These are phyloP conservation scores for Halictus ligatus DNA, from an alignment of 2,888 invertebrate genomes.

Conservation along the genomic window DNA sequence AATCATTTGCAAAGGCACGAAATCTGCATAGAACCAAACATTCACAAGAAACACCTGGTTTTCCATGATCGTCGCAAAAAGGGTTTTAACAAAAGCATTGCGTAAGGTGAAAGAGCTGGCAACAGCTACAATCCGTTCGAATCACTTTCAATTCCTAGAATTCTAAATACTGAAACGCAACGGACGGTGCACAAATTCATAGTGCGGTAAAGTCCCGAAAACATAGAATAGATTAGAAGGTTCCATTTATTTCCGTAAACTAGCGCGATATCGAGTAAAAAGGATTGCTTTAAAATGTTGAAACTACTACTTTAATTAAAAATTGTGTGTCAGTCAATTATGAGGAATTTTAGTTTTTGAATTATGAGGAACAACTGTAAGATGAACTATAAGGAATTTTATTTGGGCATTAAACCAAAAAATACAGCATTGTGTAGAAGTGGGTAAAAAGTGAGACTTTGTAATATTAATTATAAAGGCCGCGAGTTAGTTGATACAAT, in stretches of 20 bases:
- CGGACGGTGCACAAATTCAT: neutral
- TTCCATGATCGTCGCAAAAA: neutral
- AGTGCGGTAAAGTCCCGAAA: neutral
- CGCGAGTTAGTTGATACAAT: too few relatives aligned
- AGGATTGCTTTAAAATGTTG: neutral
- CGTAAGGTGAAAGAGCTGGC: neutral
- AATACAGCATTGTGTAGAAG: neutral
- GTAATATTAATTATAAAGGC: too few relatives aligned
- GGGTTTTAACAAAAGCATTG: neutral
- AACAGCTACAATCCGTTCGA: conserved; percentile 11
- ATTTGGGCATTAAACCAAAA: neutral
- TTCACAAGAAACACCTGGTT: neutral
- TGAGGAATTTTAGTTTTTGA: too few relatives aligned
- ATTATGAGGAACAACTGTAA: too few relatives aligned
- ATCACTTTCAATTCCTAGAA: conserved; percentile 9
- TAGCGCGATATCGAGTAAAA: neutral
- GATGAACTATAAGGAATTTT: too few relatives aligned
- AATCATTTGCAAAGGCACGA: neutral
- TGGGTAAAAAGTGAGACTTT: too few relatives aligned
- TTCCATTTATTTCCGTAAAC: neutral
- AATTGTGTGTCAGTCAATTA: too few relatives aligned
- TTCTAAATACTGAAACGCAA: conserved; percentile 9
- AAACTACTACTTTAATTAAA: neutral
- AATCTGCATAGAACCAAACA: neutral
- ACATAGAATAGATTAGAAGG: neutral